These are phyloP conservation scores for Geotria australis DNA, from an alignment of 2,797 vertebrate species.

Conservation along the genomic window DNA sequence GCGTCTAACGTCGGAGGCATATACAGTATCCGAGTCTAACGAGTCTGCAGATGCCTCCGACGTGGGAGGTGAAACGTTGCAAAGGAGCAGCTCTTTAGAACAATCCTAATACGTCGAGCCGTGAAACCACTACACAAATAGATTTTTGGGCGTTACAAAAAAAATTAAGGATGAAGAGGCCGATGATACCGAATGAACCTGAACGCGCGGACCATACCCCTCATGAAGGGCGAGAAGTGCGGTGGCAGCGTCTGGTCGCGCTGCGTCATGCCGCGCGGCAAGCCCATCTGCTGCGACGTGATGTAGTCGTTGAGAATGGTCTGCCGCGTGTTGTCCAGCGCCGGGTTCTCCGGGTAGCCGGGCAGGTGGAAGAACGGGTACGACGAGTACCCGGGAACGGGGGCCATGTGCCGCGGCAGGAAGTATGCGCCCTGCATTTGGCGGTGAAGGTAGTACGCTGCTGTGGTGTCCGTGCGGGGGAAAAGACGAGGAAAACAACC, in stretches of 20 bases:
- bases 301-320: conserved; percentile 98
- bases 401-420: conserved; percentile 73
- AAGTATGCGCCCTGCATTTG: conserved; percentile 33
- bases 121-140: no score
- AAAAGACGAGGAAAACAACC: background rate
- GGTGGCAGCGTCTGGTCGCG: conserved; percentile 42
- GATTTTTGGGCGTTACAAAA: no score
- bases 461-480: no score
- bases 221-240: background rate
- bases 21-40: no score
- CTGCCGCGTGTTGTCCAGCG: conserved; percentile 94
- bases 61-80: no score
- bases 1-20: no score
- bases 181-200: no score
- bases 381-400: conserved; percentile 35
- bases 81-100: no score
- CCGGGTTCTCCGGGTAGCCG: conserved; percentile 85
- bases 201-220: background rate
- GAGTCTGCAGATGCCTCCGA: no score
- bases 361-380: conserved; percentile 8
- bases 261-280: conserved; percentile 19
- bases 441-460: background rate
- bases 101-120: no score
- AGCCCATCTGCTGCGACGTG: conserved; percentile 80
- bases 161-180: no score